Evolutionary conservation across 2,888 invertebrate genomes (phyloP), one percentile per base, ranked within the genome.

Genomic region (Euphydryas editha): DNA sequence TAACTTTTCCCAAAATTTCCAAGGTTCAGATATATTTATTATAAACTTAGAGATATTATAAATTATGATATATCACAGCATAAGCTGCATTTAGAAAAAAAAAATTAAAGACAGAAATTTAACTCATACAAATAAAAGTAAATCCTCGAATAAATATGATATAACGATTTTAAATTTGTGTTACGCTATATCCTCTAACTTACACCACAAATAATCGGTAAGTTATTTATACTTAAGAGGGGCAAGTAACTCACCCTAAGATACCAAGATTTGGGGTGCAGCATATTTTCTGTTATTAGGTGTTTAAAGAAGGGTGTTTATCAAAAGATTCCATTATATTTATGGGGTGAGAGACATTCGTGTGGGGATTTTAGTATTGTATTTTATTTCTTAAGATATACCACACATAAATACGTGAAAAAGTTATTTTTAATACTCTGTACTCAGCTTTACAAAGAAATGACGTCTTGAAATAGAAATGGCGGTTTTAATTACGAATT

Each of bases 191-290:
- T 67, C 80, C 72, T 51, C 39, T 69, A 17, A 54, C 74, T 78
- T 71, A 47, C 0, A 49, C 74, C 77, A 69, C 62, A 61, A 30
- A 65, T 74, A 73, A 75, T 78, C 80, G 81, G 82, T 86, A 85
- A 87, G 86, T 86, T 87, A 88, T 88, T 88, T 88, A 86, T 83
- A 85, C 84, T 84, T 82, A 82, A 81, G 80, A 81, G 76, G 79
- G 76, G 78, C 72, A 76, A 78, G 81, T 79, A 78, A 79, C 79
- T 78, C 74, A 75, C 73, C 75, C 75, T 63, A 63, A 63, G 60
- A 71, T 73, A 68, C 72, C 63, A 73, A 78, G 78, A 78, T 76
- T 76, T 75, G 75, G 78, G 78, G 78, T 73, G 77, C 75, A 72
- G 77, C 75, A 72, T 79, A 78, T 79, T 80, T 77, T 76, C 75